A percentile compares a stretch with the other conserved stretches of the same genome.
phyloP scores from a whole-genome alignment of 2,113 vertebrate species.

The Hypocryptadius cinnamomeus region DNA sequence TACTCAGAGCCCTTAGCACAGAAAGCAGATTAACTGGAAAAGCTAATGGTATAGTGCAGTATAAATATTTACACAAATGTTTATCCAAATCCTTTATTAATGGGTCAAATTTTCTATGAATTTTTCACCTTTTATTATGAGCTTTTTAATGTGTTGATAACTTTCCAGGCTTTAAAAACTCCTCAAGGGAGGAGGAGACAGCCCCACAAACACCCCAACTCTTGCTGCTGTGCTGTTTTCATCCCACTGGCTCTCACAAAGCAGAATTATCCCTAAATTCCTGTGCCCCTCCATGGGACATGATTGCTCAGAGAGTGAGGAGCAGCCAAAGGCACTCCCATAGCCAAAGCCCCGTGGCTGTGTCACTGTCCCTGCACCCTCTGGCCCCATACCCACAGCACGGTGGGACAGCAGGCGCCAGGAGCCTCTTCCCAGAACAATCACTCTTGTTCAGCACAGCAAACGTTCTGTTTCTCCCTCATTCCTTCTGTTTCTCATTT shows the following conservation, averaged over 20 bases:
- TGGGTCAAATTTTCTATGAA: slow-evolving; percentile 9
- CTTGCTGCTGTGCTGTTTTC: background rate
- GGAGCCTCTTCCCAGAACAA: background rate
- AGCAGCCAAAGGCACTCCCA: background rate
- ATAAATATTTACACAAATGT: slow-evolving; percentile 49
- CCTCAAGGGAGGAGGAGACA: background rate
- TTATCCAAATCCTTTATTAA: slow-evolving; percentile 40
- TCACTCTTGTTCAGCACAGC: background rate
- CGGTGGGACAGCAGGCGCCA: rapidly evolving
- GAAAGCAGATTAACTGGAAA: slow-evolving; percentile 48
- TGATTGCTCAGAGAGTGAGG: rapidly evolving
- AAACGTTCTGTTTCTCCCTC: background rate
- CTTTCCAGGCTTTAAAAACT: background rate
- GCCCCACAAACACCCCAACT: rapidly evolving
- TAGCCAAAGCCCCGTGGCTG: background rate
- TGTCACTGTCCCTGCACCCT: background rate
- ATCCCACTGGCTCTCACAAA: background rate
- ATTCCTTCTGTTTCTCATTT: background rate
- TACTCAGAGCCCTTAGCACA: slow-evolving; percentile 42
- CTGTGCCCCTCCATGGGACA: rapidly evolving
- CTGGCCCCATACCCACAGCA: background rate
- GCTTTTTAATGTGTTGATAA: background rate
- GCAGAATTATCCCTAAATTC: rapidly evolving
- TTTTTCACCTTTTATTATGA: background rate
- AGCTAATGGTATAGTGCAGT: slow-evolving; percentile 8